phyloP scores from a whole-genome alignment of 2,113 vertebrate species.

The Peromyscus maniculatus region DNA sequence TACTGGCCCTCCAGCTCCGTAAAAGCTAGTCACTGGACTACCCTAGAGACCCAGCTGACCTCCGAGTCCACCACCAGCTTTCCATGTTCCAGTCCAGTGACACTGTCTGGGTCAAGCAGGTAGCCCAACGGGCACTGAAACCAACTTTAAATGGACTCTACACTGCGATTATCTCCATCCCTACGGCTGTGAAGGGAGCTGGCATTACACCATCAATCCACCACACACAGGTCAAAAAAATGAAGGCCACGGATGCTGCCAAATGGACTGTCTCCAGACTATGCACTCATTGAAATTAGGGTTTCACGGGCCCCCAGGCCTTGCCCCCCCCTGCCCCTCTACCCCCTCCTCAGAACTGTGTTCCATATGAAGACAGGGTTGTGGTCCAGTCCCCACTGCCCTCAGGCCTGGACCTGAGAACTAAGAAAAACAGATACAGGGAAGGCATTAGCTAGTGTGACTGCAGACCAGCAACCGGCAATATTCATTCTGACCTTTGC shows the following conservation, averaged over 20 bases:
- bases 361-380: not conserved
- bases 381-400: not conserved
- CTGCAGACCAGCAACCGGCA: not conserved
- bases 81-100: not conserved
- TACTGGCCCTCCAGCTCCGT: not conserved
- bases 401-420: not conserved
- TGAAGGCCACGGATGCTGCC: not conserved
- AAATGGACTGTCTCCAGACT: not conserved
- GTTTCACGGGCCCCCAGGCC: not conserved
- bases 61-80: not conserved
- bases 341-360: not conserved
- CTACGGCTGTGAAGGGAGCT: not conserved
- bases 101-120: not conserved
- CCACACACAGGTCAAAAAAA: not conserved
- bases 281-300: not conserved
- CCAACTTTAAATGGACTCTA: not conserved
- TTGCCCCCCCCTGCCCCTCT: not conserved
- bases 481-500: not conserved
- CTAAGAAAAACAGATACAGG: not conserved
- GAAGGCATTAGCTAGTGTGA: not conserved
- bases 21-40: not conserved
- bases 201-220: no score
- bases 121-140: not conserved
- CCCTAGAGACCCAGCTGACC: not conserved
- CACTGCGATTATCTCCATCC: not conserved